Base-by-base conservation (phyloP, 2,113 vertebrate species). In the Syrmaticus mikado region DNA sequence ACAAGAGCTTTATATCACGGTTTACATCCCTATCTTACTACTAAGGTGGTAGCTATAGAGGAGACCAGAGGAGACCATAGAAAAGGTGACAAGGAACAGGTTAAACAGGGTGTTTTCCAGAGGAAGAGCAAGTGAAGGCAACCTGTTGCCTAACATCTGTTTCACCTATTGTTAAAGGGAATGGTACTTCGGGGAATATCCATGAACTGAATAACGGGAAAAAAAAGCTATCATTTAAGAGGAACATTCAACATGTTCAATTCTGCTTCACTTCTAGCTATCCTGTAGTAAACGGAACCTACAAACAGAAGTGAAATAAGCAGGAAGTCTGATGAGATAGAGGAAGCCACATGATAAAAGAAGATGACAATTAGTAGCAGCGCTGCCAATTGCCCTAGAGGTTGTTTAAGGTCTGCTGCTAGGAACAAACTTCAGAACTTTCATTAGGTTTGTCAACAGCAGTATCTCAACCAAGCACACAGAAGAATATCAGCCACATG, bases 261-360 rank as follows among this genome's bases (percentile, higher is more conserved):
- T 93, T 95, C 83, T 30, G 0, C 20, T 90, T 46, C 50, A 38
- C 11, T 82, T 90, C n/a, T 25, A 43, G 72, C 38, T 95, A 94
- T 92, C 84, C 79, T 58, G 66, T 36, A 91, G 71, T 64, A 89
- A 97, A 85, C 76, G 36, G 89, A 82, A 71, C 32, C 41, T 58
- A 83, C 43, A 70, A 89, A 85, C 85, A 91, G 75, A 92, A 91
- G 46, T 72, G 82, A 94, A 92, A 91, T 60, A 89, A 80, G 82
- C 96, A 96, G 95, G 94, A 97, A 97, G 76, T 67, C 61, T 68
- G 61, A 89, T 79, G 92, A 91, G 65, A 85, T 62, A 88, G 85
- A 94, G 91, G 93, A 97, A 96, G 89, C 73, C 67, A 64, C 91
- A 85, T 68, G 91, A 91, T 57, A 65, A 96, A 87, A 75, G 94